Base-by-base conservation (phyloP, 2,888 invertebrate genomes). In the Leptopilina drosophilae region DNA sequence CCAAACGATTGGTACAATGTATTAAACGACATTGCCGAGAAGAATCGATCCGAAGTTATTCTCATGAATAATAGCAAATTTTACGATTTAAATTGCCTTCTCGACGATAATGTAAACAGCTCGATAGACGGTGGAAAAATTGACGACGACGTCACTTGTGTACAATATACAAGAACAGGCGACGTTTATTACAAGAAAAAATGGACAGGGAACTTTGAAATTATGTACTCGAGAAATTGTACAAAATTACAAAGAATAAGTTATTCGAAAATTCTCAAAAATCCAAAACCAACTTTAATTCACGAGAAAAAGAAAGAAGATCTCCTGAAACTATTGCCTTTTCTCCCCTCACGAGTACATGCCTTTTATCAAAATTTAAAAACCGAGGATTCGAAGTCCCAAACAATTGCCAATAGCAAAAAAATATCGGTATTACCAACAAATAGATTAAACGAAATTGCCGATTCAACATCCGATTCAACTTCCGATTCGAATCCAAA, bases 241-340 rank as follows among this genome's bases (percentile, higher is more conserved):
- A 20, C 20, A 15, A 5, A 8, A 62, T 20, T 20, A 4, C 62
- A 20, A 7, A 9, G 9, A 15, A 7, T 59, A 59, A 62, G 20
- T 20, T 62, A 9, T 15, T 9, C 8, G 7, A 7, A 62, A 46
- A 40, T 15, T 5, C 46, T 67, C 9, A n/a, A 20, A 42, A 67
- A 40, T 15, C 8, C 42, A 1, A 9, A n/a, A 3, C 42, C 11
- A 8, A 15, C 15, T 67, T 6, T 9, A 4, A 15, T 67, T 9
- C 5, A 11, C 4, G n/a, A 80, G 46, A 69, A 81, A 42, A 83
- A 82, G 78, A 84, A 84, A 69, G 81, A 80, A 40, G 81, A 79
- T 40, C 69, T 83, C n/a, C 14, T 82, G 26, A 77, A 79, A 64
- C 78, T 83, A 40, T 77, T 84, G 33, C 78, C 79, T 64, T 75